Conservation (phyloP, 2,113 vertebrate genomes). For the Struthio camelus region DNA sequence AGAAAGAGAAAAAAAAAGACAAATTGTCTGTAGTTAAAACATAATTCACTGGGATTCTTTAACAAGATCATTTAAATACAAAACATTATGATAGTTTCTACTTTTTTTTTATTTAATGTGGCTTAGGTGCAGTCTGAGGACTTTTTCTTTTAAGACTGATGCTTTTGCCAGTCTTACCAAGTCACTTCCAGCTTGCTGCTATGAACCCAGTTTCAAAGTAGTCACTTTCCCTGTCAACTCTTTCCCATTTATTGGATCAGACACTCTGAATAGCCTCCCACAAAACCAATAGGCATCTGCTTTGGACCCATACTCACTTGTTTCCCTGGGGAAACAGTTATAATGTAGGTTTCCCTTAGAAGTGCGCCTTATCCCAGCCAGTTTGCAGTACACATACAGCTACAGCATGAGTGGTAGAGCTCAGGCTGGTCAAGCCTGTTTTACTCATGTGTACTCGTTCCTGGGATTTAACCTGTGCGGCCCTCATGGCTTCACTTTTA, state of each 20-base stretch:
- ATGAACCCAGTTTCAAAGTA: neutral
- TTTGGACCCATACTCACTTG: neutral
- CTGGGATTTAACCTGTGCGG: neutral
- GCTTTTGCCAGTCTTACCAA: neutral
- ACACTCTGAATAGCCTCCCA: neutral
- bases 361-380: too few species aligned
- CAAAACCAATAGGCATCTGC: neutral
- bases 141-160: neutral
- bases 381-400: neutral
- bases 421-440: neutral
- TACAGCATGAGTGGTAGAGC: neutral
- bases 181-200: neutral
- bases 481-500: neutral
- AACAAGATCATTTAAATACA: neutral
- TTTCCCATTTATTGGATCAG: neutral
- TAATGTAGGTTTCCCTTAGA: neutral
- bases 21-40: neutral
- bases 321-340: neutral
- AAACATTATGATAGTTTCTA: neutral
- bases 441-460: neutral
- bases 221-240: neutral
- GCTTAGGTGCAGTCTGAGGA: neutral
- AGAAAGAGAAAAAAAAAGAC: neutral
- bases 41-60: neutral
- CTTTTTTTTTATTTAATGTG: rapidly evolving